Evolutionary conservation across 2,888 invertebrate genomes (phyloP), one percentile per base, ranked within the genome.

Genomic region (Hirudinaria manillensis): DNA sequence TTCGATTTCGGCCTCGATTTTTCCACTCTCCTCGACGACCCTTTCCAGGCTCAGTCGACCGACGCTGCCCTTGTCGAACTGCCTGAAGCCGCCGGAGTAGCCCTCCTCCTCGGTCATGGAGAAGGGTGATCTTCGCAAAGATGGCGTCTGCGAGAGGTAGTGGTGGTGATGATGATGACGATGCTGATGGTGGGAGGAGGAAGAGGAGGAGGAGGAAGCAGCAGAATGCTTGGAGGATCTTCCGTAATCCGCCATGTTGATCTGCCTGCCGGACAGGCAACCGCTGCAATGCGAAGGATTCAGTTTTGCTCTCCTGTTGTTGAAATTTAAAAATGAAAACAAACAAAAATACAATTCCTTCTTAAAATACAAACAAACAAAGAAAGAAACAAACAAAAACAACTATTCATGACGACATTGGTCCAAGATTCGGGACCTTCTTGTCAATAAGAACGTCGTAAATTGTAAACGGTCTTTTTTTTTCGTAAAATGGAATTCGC

Each of bases 211-310:
- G 6, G 45, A 45, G 45, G 45, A 45, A 16, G 45, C 7, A 29
- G 61, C 61, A 16, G 61, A 19, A 61, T 61, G n/a, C 13, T 61
- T 61, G 21, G 61, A 61, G 24, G 61, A 61, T 27, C 61, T 29
- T 61, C 61, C 61, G 61, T 61, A 61, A 61, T 61, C 61, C 61
- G 61, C 61, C 61, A 61, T 61, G 61, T 61, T 61, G 61, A 61
- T 61, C 29, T 61, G 61, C 61, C 61, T 61, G 61, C 29, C 21
- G 24, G 61, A 27, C 61, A 61, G 61, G 61, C 61, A 61, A 21
- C 61, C 61, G 19, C 24, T 61, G 61, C 61, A 61, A 61, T 61
- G 24, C 29, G 61, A 61, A 29, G 61, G 29, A 29, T 61, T 61
- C 24, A 61, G 61, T 29, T 61, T 61, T 4, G 61, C 61, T 61